phyloP scores from a whole-genome alignment of 1,140 invertebrate genomes.

The Phenacoccus solenopsis region DNA sequence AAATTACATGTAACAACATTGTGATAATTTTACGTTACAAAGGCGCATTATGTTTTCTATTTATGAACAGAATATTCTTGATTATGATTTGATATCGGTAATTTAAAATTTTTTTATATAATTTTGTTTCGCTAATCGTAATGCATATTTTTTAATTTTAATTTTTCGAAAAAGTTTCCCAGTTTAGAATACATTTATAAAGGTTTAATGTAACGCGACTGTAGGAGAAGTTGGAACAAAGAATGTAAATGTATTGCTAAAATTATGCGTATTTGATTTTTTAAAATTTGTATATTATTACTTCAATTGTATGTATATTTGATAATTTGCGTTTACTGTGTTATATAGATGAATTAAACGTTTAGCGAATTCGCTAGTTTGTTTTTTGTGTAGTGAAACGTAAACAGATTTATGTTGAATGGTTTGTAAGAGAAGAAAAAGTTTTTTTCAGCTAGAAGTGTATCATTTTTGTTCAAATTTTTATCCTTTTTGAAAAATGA shows the following conservation, averaged over 20 bases:
- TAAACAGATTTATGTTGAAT: too few relatives aligned
- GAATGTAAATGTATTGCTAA: neutral
- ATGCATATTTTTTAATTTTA: too few relatives aligned
- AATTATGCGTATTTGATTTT: neutral
- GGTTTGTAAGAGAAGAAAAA: too few relatives aligned
- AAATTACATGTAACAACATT: neutral
- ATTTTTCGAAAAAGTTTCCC: too few relatives aligned
- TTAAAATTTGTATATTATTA: too few relatives aligned
- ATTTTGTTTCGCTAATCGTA: neutral
- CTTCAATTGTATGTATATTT: neutral
- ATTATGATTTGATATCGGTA: neutral
- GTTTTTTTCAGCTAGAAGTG: too few relatives aligned
- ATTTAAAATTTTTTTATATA: neutral
- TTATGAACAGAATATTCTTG: neutral
- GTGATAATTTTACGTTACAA: neutral
- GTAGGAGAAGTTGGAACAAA: neutral
- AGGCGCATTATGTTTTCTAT: neutral
- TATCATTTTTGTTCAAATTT: too few relatives aligned
- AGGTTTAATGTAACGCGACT: too few relatives aligned
- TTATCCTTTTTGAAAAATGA: too few relatives aligned
- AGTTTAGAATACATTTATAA: too few relatives aligned
- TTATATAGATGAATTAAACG: neutral
- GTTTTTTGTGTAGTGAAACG: too few relatives aligned
- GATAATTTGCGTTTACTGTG: neutral
- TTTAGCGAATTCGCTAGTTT: neutral